A percentile compares a stretch with the other conserved stretches of the same genome.
Evolutionary conservation across 2,797 vertebrate genomes (phyloP).

Genomic region (Lithobates sylvaticus): DNA sequence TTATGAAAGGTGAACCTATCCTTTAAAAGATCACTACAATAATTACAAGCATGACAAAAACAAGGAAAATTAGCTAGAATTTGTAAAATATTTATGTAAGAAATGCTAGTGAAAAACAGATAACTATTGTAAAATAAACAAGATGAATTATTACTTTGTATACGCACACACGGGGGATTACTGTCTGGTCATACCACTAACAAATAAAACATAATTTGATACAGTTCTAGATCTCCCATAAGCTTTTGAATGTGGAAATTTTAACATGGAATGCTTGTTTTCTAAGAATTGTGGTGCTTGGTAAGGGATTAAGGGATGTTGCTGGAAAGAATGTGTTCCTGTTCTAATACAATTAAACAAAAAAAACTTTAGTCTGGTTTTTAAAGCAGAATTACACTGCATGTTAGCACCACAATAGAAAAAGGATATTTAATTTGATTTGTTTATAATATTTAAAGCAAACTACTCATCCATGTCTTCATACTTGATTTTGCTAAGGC

Average conservation of each 20-base stretch:
- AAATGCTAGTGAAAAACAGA: background rate
- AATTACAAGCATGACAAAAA: no score
- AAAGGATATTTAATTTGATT: no score
- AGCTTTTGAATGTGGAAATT: background rate
- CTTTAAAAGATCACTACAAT: no score
- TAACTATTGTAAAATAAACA: background rate
- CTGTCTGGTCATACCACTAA: background rate
- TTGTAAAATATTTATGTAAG: background rate
- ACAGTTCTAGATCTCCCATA: background rate
- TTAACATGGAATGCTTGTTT: background rate
- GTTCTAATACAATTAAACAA: background rate
- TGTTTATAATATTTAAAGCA: no score
- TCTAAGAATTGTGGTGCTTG: background rate
- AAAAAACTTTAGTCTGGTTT: no score
- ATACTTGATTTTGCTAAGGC: no score
- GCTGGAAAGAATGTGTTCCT: background rate
- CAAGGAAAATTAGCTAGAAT: no score
- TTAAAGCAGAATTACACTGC: no score
- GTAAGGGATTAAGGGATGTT: background rate
- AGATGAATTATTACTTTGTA: no score
- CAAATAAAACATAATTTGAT: background rate
- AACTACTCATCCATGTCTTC: no score
- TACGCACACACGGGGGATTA: background rate
- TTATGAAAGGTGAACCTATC: no score
- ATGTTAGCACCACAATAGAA: no score